phyloP scores from a whole-genome alignment of 2,113 vertebrate genomes.

The Psettodes erumei region DNA sequence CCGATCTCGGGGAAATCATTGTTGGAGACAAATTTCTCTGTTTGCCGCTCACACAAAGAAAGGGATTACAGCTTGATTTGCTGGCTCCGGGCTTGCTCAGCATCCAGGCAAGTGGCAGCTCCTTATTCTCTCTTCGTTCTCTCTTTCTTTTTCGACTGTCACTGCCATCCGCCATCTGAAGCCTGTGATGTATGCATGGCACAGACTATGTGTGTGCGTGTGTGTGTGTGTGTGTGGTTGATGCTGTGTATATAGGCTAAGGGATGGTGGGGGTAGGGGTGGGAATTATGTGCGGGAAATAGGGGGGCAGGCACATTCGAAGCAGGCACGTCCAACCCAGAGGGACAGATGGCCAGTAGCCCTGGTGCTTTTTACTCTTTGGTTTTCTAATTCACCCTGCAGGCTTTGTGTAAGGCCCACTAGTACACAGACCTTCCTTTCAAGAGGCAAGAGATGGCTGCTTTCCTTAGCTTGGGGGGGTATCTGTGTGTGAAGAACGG shows the following conservation, averaged over 20 bases:
- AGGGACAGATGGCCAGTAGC: conserved; percentile 92
- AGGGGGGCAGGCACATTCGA: conserved; percentile 62
- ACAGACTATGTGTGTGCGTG: conserved; percentile 35
- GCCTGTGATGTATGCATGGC: conserved; percentile 71
- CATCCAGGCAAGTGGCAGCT: conserved; percentile 87
- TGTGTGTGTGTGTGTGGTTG: conserved; percentile 55
- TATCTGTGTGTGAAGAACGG: conserved; percentile 68
- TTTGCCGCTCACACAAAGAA: conserved; percentile 85
- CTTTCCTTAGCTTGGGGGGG: conserved; percentile 59
- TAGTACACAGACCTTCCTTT: conserved; percentile 82
- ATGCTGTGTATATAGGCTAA: conserved; percentile 80
- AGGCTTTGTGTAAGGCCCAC: conserved; percentile 88
- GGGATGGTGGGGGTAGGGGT: conserved; percentile 75
- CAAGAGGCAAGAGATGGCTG: conserved; percentile 80
- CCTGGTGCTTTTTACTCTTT: conserved; percentile 77
- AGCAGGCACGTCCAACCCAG: conserved; percentile 80
- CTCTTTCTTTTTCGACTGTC: conserved; percentile 31
- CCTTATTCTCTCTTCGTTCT: conserved; percentile 58
- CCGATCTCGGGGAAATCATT: conserved; percentile 85
- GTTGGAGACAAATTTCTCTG: conserved; percentile 85
- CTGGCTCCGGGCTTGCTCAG: conserved; percentile 78
- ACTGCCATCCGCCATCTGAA: conserved; percentile 59
- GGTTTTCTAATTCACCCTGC: conserved; percentile 86
- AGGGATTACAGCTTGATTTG: conserved; percentile 89
- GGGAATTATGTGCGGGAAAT: conserved; percentile 71